A percentile compares a stretch with the other conserved stretches of the same genome.
phyloP scores from a whole-genome alignment of 2,888 invertebrate species.

The Stenolophus ochropezus region DNA sequence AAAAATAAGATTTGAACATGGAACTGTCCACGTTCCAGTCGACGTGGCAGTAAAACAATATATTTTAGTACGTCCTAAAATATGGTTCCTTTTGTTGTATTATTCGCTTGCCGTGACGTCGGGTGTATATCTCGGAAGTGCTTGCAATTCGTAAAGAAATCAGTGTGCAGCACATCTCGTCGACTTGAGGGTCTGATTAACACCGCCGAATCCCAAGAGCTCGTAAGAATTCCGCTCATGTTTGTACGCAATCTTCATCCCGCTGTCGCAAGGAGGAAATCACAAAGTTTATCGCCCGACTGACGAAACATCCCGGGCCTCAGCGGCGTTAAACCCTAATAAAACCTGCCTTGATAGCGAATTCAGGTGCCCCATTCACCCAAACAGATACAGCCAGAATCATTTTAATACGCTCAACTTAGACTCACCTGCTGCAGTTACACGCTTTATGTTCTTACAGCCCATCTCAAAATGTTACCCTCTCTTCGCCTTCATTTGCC shows the following conservation, averaged over 20 bases:
- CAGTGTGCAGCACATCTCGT: conserved; percentile 28
- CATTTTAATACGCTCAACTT: background rate
- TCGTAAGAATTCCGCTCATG: conserved; percentile 52
- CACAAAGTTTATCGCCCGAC: conserved; percentile 43
- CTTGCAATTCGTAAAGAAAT: conserved; percentile 25
- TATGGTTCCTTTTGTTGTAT: background rate
- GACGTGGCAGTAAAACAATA: background rate
- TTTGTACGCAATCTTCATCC: conserved; percentile 38
- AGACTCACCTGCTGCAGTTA: background rate
- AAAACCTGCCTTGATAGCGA: conserved; percentile 31
- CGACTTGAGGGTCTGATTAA: conserved; percentile 38
- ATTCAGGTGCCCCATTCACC: conserved; percentile 10
- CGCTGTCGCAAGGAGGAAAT: conserved; percentile 28
- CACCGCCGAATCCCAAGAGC: conserved; percentile 32
- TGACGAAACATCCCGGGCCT: conserved; percentile 33
- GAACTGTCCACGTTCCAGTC: background rate
- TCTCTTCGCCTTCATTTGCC: background rate
- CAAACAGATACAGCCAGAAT: conserved; percentile 14
- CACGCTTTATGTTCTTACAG: background rate
- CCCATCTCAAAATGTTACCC: conserved; percentile 1
- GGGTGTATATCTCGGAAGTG: background rate
- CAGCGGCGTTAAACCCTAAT: conserved; percentile 25
- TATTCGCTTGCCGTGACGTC: background rate
- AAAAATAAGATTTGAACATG: background rate
- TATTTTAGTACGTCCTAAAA: background rate